phyloP scores from a whole-genome alignment of 2,888 invertebrate genomes.

The Meandrusa payeni region DNA sequence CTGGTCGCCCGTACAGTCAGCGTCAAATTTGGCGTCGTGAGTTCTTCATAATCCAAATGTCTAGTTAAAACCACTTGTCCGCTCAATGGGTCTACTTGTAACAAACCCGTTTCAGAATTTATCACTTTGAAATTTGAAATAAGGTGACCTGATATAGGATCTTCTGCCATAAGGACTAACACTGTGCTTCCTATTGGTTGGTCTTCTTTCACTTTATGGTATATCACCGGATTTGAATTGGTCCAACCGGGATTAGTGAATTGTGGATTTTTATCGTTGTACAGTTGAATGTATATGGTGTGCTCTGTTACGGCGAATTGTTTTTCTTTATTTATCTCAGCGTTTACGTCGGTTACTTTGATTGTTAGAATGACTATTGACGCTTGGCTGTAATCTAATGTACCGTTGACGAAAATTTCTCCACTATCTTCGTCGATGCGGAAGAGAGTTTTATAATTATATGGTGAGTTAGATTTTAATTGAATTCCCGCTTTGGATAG shows the following conservation, averaged over 20 bases:
- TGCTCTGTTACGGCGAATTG: slow-evolving; percentile 86
- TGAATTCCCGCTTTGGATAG: slow-evolving; percentile 88
- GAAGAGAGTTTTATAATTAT: slow-evolving; percentile 84
- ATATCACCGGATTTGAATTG: slow-evolving; percentile 84
- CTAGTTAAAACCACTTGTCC: slow-evolving; percentile 88
- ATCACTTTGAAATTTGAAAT: slow-evolving; percentile 82
- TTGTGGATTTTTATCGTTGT: slow-evolving; percentile 87
- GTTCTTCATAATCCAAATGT: slow-evolving; percentile 88
- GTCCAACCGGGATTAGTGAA: slow-evolving; percentile 88
- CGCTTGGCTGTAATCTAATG: slow-evolving; percentile 86
- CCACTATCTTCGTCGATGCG: slow-evolving; percentile 86
- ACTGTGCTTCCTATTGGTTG: slow-evolving; percentile 87
- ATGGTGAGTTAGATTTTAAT: slow-evolving; percentile 80
- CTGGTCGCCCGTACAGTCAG: slow-evolving; percentile 80
- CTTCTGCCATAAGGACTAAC: slow-evolving; percentile 85
- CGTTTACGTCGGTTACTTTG: slow-evolving; percentile 86
- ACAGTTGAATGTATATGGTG: slow-evolving; percentile 89
- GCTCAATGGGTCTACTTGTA: slow-evolving; percentile 83
- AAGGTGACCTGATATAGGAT: slow-evolving; percentile 83
- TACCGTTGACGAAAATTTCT: slow-evolving; percentile 84
- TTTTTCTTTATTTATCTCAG: slow-evolving; percentile 82
- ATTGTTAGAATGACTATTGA: slow-evolving; percentile 88
- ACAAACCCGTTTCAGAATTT: slow-evolving; percentile 74
- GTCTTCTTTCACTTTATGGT: slow-evolving; percentile 86
- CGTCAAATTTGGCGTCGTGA: slow-evolving; percentile 81